Evolutionary conservation across 1,140 invertebrate genomes (phyloP).

Genomic region (Drosophila quadrilineata): DNA sequence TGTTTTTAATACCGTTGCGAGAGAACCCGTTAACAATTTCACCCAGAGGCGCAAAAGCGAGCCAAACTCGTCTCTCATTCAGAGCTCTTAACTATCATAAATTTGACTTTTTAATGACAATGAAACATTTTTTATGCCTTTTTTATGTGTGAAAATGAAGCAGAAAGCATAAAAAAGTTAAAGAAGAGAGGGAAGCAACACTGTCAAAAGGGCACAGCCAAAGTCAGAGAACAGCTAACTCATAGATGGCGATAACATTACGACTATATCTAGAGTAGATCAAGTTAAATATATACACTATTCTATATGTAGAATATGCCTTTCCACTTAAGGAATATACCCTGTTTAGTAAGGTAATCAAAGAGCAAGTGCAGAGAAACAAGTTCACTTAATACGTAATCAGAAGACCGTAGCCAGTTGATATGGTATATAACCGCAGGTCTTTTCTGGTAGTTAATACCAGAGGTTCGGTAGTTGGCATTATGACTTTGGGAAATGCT

Average conservation of each 20-base stretch:
- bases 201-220: slow-evolving; percentile 34
- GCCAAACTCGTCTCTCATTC: slow-evolving; percentile 28
- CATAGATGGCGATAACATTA: no score
- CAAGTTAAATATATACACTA: no score
- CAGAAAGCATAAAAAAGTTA: slow-evolving; percentile 50
- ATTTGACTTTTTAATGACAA: slow-evolving; percentile 77
- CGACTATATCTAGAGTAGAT: no score
- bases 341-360: no score
- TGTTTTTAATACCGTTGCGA: no score
- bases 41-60: slow-evolving; percentile 46
- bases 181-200: slow-evolving; percentile 12
- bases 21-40: slow-evolving; percentile 61
- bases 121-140: slow-evolving; percentile 64
- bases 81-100: slow-evolving; percentile 54
- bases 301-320: no score
- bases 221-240: slow-evolving; percentile 39
- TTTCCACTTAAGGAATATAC: no score
- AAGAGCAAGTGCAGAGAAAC: slow-evolving; percentile 33
- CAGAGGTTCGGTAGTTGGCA: slow-evolving; percentile 30
- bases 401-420: slow-evolving; percentile 27
- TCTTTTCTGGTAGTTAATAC: slow-evolving; percentile 5
- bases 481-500: slow-evolving; percentile 61
- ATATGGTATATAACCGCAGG: background rate
- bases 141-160: slow-evolving; percentile 77
- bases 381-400: slow-evolving; percentile 65